These are phyloP conservation scores for Psilopsiagon aymara DNA, from an alignment of 2,113 vertebrate species.

Conservation along the genomic window DNA sequence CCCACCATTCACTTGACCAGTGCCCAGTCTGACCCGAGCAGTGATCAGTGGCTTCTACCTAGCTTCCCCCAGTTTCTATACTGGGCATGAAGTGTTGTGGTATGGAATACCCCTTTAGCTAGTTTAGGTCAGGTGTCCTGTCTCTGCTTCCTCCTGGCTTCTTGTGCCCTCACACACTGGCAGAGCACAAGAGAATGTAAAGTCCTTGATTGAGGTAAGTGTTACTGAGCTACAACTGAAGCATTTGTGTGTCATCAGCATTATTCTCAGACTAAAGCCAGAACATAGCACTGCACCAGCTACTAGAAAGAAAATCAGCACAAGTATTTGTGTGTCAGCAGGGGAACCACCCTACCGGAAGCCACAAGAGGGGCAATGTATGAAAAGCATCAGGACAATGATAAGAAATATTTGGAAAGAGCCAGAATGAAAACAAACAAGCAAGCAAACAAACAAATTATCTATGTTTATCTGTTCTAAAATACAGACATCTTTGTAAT, in stretches of 20 bases:
- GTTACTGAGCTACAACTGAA: background rate
- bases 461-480: background rate
- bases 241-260: background rate
- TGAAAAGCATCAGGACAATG: background rate
- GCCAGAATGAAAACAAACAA: background rate
- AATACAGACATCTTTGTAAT: background rate
- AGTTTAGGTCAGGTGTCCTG: background rate
- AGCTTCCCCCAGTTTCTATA: background rate
- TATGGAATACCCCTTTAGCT: background rate
- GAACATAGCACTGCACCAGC: background rate
- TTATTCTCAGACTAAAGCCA: background rate
- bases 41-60: background rate
- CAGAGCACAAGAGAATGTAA: background rate
- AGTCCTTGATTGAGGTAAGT: background rate
- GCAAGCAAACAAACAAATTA: background rate
- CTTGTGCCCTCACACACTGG: background rate
- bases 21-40: background rate
- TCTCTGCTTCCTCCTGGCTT: background rate
- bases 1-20: background rate
- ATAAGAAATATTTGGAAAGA: background rate
- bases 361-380: rapidly evolving
- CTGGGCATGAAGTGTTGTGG: background rate
- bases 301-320: background rate
- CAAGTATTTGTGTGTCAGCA: background rate
- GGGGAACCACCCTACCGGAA: background rate